phyloP scores from a whole-genome alignment of 1,140 invertebrate species.

The Solenopsis invicta region DNA sequence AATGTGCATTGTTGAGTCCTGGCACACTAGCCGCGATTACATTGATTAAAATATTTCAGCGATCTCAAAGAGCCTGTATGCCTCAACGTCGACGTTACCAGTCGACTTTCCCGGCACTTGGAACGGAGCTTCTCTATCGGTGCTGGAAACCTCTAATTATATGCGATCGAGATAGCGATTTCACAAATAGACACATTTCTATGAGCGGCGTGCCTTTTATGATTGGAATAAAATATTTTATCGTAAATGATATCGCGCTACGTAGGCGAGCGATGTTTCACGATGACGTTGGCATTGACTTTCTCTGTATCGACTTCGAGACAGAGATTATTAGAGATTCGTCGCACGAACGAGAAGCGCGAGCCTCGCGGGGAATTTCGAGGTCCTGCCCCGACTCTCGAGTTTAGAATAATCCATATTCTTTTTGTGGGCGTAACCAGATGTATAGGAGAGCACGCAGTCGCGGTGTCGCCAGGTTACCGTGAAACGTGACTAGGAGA shows the following conservation, averaged over 20 bases:
- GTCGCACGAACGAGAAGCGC: constrained; percentile 67
- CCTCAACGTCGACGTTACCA: neutral
- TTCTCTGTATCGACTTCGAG: constrained; percentile 20
- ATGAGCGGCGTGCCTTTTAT: neutral
- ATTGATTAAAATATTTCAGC: constrained; percentile 48
- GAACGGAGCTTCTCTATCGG: neutral
- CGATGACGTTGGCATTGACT: constrained; percentile 22
- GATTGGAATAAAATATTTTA: neutral
- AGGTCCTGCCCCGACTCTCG: constrained; percentile 42
- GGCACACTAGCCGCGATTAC: neutral
- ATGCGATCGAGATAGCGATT: neutral
- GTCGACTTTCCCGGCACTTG: neutral
- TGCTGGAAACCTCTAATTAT: constrained; percentile 6
- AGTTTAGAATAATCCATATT: constrained; percentile 79
- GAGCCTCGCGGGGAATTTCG: constrained; percentile 75
- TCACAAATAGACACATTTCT: neutral
- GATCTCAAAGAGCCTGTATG: neutral
- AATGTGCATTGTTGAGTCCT: constrained; percentile 7
- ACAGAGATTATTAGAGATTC: constrained; percentile 70
- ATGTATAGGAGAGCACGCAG: constrained; percentile 66
- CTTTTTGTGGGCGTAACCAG: constrained; percentile 77
- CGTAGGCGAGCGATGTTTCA: neutral
- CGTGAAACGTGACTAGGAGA: constrained; percentile 77
- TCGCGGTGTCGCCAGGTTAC: constrained; percentile 68
- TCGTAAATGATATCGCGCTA: constrained; percentile 1